phyloP scores from a whole-genome alignment of 2,797 vertebrate species.

The Tamandua tetradactyla region DNA sequence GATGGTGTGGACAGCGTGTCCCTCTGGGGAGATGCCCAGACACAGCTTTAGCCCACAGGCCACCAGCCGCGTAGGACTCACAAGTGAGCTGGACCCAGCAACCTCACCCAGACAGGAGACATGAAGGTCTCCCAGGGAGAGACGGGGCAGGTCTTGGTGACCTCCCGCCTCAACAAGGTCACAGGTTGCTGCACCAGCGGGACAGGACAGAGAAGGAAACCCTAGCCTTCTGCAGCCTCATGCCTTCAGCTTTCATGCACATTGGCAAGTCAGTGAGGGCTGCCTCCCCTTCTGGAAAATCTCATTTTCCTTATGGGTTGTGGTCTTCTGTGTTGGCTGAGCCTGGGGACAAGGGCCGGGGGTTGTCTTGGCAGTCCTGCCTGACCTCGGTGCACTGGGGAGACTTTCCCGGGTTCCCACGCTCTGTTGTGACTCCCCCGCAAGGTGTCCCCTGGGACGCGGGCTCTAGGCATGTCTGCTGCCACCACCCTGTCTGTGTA shows the following conservation, averaged over 20 bases:
- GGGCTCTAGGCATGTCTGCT: background rate
- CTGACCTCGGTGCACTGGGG: background rate
- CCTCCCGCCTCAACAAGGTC: background rate
- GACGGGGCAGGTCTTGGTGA: background rate
- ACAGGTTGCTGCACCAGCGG: background rate
- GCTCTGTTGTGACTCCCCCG: no score
- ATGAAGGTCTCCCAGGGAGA: background rate
- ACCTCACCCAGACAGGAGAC: background rate
- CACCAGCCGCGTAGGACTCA: rapidly evolving
- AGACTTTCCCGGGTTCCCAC: background rate
- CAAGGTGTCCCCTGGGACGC: background rate
- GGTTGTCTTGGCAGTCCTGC: background rate
- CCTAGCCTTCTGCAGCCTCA: background rate
- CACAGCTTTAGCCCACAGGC: background rate
- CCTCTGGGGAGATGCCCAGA: no score
- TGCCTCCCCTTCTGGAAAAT: background rate
- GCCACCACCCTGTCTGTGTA: background rate
- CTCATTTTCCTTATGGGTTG: background rate
- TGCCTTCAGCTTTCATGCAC: background rate
- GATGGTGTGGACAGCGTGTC: background rate
- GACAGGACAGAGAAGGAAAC: background rate
- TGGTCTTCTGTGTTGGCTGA: background rate
- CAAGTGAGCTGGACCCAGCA: background rate
- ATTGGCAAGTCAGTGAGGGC: background rate
- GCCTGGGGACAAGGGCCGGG: background rate